Evolutionary conservation across 2,113 vertebrate species (phyloP).

Genomic region (Felis chaus): DNA sequence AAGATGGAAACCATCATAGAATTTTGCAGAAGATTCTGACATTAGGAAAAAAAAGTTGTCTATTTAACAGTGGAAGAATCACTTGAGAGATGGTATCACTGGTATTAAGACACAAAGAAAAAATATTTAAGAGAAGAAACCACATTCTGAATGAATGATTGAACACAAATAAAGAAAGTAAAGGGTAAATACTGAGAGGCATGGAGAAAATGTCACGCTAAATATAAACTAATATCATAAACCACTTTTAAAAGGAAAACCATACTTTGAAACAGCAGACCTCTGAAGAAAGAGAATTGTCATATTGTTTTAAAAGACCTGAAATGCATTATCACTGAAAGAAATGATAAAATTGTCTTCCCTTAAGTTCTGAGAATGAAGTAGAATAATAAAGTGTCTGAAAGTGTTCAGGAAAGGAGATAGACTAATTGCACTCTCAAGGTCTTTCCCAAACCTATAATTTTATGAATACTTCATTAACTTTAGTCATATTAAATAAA

Average conservation of each 20-base stretch:
- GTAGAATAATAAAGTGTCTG: slow-evolving; percentile 32
- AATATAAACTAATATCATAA: neutral
- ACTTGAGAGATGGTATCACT: neutral
- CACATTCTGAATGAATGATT: neutral
- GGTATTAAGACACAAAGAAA: neutral
- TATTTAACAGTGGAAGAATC: neutral
- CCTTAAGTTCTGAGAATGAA: slow-evolving; percentile 14
- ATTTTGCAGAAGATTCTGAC: neutral
- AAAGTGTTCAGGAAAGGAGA: neutral
- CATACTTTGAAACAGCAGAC: neutral
- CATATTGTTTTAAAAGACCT: neutral
- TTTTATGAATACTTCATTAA: slow-evolving; percentile 56
- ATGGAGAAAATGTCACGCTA: neutral
- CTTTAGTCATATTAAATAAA: slow-evolving; percentile 43
- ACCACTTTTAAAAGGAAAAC: neutral
- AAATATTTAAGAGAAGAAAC: neutral
- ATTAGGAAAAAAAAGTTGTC: neutral
- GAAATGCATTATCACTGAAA: neutral
- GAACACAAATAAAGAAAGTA: neutral
- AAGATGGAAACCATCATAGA: neutral
- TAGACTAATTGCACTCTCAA: slow-evolving; percentile 30
- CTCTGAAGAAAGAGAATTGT: neutral
- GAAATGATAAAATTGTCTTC: neutral
- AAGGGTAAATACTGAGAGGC: neutral
- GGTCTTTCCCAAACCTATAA: slow-evolving; percentile 16